Percentiles rank a stretch among this genome's conserved stretches.
phyloP scores from a whole-genome alignment of 2,888 invertebrate species.

The Mamestra brassicae region DNA sequence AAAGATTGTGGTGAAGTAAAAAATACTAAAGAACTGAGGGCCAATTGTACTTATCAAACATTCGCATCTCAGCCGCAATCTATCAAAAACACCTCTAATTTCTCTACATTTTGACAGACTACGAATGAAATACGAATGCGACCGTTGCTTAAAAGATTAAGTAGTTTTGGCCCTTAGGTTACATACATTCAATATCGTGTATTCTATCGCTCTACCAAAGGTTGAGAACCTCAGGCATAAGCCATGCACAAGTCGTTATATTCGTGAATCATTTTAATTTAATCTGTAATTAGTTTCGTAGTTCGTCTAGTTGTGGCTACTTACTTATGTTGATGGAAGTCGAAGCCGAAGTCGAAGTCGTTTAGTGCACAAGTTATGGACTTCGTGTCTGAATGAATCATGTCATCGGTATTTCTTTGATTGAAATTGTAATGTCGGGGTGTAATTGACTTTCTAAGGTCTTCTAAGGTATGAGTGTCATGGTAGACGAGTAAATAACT shows the following conservation, averaged over 20 bases:
- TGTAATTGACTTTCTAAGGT: slow-evolving; percentile 17
- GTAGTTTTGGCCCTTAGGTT: too few relatives aligned
- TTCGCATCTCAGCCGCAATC: too few relatives aligned
- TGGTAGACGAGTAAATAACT: too few relatives aligned
- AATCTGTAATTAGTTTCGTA: slow-evolving; percentile 58
- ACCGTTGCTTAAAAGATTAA: too few relatives aligned
- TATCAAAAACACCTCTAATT: too few relatives aligned
- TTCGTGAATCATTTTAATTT: slow-evolving; percentile 62
- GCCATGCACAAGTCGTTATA: slow-evolving; percentile 43
- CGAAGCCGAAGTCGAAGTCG: slow-evolving; percentile 26
- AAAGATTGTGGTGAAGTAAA: too few relatives aligned
- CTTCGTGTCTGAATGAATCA: slow-evolving; percentile 38
- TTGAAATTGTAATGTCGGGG: slow-evolving; percentile 13
- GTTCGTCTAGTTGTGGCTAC: slow-evolving; percentile 39
- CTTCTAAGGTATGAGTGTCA: background rate
- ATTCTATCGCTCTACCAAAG: background rate
- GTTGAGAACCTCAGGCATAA: slow-evolving; percentile 40
- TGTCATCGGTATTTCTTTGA: slow-evolving; percentile 13
- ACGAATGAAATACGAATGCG: too few relatives aligned
- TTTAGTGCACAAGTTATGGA: slow-evolving; percentile 41
- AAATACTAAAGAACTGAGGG: too few relatives aligned
- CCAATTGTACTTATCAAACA: too few relatives aligned
- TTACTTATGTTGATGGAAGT: slow-evolving; percentile 38
- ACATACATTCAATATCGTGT: background rate
- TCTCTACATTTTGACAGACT: too few relatives aligned